These are phyloP conservation scores for Furcula furcula DNA, from an alignment of 2,888 invertebrate species.

Conservation along the genomic window DNA sequence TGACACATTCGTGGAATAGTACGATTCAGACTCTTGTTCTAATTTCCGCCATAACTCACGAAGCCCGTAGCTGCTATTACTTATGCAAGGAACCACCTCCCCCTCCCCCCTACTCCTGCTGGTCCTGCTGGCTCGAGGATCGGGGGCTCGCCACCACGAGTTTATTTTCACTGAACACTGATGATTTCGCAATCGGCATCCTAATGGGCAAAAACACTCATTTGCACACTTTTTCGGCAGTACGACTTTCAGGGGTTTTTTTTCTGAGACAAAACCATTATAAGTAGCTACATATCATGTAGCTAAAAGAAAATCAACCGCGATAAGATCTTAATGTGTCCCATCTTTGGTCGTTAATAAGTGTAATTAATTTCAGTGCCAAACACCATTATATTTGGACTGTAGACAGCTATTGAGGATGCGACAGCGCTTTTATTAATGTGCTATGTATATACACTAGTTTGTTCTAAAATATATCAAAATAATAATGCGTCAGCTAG, in stretches of 20 bases:
- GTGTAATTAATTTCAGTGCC: too few species aligned
- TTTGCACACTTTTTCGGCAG: constrained; percentile 1
- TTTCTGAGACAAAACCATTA: constrained; percentile 1
- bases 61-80: constrained; percentile 5
- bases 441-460: too few species aligned
- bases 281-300: not conserved
- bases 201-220: constrained; percentile 20
- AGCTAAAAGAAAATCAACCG: not conserved
- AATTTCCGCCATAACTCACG: not conserved
- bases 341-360: too few species aligned
- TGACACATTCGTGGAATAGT: not conserved
- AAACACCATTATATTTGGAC: too few species aligned
- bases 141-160: too few species aligned
- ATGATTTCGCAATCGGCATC: constrained; percentile 18
- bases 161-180: constrained; percentile 14
- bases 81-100: constrained; percentile 16
- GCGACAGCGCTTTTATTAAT: too few species aligned
- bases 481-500: too few species aligned
- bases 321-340: not conserved
- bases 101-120: not conserved
- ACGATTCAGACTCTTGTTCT: not conserved
- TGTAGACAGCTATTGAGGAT: too few species aligned
- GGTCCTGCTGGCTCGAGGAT: too few species aligned
- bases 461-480: too few species aligned
- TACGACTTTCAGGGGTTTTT: not conserved